Base-by-base conservation (phyloP, 2,113 vertebrate species). In the Microcebus lehilahytsara region DNA sequence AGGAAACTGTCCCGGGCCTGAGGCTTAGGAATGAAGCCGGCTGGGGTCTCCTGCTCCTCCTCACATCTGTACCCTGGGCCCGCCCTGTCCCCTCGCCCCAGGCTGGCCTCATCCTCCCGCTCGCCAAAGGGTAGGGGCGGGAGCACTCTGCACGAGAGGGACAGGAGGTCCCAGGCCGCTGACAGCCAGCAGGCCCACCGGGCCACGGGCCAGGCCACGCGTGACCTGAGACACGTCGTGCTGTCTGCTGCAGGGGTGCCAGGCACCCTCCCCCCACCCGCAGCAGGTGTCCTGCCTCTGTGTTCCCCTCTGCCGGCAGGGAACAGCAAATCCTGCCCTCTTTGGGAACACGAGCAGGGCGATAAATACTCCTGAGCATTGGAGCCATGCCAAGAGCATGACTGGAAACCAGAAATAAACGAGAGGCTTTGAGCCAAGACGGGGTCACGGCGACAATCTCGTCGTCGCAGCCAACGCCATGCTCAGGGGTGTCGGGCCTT, bases 251-350 rank as follows among this genome's bases (percentile, higher is more conserved):
- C n/a, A 71, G 9, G 66, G 92, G 58, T 37, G 66, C 64, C 79
- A 93, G 56, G 85, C 42, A 1, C 4, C 22, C 23, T 16, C 64
- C 20, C 6, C 66, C 46, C 46, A 46, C 46, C 46, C 46, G 49
- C 34, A 60, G 92, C 97, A 95, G 95, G 89, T 95, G 91, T 87
- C 62, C 56, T 58, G 7, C 2, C 49, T 85, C 92, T 64, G 7
- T 46, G 32, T 12, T 89, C 62, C 69, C 53, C 22, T 69, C 49
- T 83, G 9, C 30, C 4, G 60, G 40, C 69, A 89, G 77, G 60
- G 97, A 93, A 98, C 96, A 96, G 97, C 96, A 98, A 96, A 97
- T 94, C 96, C 72, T 19, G 58, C 77, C 77, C 72, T 92, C 80
- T 88, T 53, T 91, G 89, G 93, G 89, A 93, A 95, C 78, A 42